Conservation (phyloP, 2,113 vertebrate genomes). For the Ageneiosus marmoratus region DNA sequence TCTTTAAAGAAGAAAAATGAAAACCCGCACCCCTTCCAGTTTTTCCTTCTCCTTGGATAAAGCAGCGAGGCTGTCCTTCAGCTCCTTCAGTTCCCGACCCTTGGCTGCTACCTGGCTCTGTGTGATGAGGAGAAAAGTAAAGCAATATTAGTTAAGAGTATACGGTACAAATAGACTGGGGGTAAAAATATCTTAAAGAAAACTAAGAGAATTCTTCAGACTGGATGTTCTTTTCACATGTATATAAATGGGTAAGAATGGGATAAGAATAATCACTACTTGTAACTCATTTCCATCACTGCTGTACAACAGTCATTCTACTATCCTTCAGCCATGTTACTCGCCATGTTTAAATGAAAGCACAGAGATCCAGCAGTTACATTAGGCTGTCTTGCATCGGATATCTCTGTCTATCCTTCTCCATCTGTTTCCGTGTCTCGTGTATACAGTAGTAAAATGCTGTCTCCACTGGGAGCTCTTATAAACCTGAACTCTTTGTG, state of each 20-base stretch:
- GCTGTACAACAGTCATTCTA: not conserved
- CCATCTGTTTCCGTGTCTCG: slow-evolving; percentile 59
- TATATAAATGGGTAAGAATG: not conserved
- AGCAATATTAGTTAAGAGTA: slow-evolving; percentile 25
- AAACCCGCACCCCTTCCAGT: slow-evolving; percentile 73
- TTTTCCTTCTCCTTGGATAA: slow-evolving; percentile 83
- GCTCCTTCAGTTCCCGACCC: slow-evolving; percentile 84
- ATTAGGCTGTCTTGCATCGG: slow-evolving; percentile 62
- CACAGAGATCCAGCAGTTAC: slow-evolving; percentile 62
- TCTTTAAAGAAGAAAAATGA: slow-evolving; percentile 65
- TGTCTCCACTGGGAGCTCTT: slow-evolving; percentile 62
- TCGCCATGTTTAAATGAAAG: not conserved
- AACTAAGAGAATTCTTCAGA: not conserved
- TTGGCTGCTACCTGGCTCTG: slow-evolving; percentile 90
- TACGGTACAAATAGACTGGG: not conserved
- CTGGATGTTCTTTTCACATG: not conserved
- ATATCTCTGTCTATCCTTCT: slow-evolving; percentile 24
- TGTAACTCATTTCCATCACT: not conserved
- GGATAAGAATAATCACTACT: not conserved
- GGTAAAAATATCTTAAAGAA: not conserved
- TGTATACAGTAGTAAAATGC: slow-evolving; percentile 76
- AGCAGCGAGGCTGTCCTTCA: slow-evolving; percentile 79
- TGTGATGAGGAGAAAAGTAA: slow-evolving; percentile 39
- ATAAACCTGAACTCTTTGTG: slow-evolving; percentile 70
- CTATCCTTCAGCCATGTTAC: slow-evolving; percentile 5